Evolutionary conservation across 2,113 vertebrate genomes (phyloP).

Genomic region (Entomyzon cyanotis): DNA sequence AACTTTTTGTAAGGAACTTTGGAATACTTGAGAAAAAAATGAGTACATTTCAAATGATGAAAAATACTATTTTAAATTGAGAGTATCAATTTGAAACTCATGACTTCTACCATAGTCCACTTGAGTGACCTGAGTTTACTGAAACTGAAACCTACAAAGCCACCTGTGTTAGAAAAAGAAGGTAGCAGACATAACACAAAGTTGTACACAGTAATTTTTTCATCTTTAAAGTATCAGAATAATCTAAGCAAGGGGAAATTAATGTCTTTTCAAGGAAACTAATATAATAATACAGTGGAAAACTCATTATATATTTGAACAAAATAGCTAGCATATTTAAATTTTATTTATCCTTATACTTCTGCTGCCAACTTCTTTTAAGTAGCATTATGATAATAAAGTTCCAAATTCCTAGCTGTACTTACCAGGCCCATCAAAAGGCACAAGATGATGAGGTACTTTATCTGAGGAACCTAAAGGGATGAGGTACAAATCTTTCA

Average conservation of each 20-base stretch:
- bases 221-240: background rate
- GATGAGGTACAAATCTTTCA: constrained; percentile 99
- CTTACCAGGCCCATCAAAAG: constrained; percentile 98
- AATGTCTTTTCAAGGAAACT: background rate
- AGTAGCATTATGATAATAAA: fast-evolving
- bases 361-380: background rate
- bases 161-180: background rate
- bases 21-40: background rate
- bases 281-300: background rate
- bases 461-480: constrained; percentile 92
- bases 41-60: background rate
- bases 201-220: background rate
- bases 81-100: background rate
- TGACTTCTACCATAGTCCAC: background rate
- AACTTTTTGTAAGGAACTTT: background rate
- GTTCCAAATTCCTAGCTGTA: background rate
- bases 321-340: background rate
- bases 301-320: background rate
- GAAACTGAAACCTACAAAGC: background rate
- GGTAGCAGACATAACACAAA: background rate
- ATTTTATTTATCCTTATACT: background rate
- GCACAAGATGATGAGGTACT: constrained; percentile 96
- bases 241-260: background rate
- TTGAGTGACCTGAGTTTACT: background rate
- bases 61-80: background rate